Evolutionary conservation across 2,113 vertebrate species (phyloP).

Genomic region (Melanerpes formicivorus): DNA sequence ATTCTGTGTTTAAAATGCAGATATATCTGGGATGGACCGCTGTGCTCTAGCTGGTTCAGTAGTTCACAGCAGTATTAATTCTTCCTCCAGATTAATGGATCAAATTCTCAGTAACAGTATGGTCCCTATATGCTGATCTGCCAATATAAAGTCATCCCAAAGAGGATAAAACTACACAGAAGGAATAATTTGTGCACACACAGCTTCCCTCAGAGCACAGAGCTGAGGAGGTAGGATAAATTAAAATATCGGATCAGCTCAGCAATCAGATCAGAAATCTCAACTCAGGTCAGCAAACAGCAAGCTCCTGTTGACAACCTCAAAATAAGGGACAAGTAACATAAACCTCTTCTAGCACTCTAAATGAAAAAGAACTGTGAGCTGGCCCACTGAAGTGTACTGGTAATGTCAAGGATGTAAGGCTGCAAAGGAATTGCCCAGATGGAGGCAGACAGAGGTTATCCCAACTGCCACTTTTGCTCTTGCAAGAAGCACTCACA

Average conservation of each 20-base stretch:
- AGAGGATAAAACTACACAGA: not conserved
- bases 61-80: slow-evolving; percentile 31
- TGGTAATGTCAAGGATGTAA: not conserved
- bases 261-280: not conserved
- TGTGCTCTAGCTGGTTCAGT: slow-evolving; percentile 21
- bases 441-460: not conserved
- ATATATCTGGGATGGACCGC: not conserved
- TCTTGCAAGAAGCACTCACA: not conserved
- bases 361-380: not conserved
- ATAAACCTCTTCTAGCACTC: not conserved
- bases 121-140: not conserved
- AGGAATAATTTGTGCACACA: not conserved
- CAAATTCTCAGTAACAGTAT: not conserved
- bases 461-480: not conserved
- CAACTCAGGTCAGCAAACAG: not conserved
- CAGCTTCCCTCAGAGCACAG: not conserved
- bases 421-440: not conserved
- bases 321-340: not conserved
- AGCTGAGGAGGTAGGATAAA: not conserved
- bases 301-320: not conserved
- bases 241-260: not conserved
- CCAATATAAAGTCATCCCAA: slow-evolving; percentile 1
- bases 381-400: not conserved
- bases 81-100: slow-evolving; percentile 9
- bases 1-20: slow-evolving; percentile 47